A percentile compares a stretch with the other conserved stretches of the same genome.
phyloP scores from a whole-genome alignment of 2,113 vertebrate species.

The Spermophilus dauricus region DNA sequence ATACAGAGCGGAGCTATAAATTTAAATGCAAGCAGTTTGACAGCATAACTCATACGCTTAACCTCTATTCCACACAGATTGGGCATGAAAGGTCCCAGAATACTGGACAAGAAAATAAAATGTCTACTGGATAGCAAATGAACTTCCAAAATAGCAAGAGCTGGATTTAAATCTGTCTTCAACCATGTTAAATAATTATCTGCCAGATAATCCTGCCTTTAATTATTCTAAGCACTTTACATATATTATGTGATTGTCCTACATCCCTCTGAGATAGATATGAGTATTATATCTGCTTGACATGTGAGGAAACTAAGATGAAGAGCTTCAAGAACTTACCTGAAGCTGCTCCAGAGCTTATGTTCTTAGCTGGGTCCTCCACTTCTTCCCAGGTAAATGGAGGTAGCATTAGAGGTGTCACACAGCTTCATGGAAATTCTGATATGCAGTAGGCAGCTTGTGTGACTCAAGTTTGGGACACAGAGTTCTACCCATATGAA shows the following conservation, averaged over 20 bases:
- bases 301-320: neutral
- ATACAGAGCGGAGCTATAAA: neutral
- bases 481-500: neutral
- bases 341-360: neutral
- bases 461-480: neutral
- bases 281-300: neutral
- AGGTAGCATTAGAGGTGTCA: neutral
- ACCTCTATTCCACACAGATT: neutral
- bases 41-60: neutral
- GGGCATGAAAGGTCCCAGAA: neutral
- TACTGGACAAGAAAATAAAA: neutral
- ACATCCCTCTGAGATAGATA: neutral
- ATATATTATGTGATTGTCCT: neutral
- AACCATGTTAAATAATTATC: neutral
- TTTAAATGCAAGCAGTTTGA: neutral
- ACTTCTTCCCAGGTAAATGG: neutral
- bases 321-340: neutral
- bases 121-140: neutral
- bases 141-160: conserved; percentile 3
- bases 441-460: neutral
- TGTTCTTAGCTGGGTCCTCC: neutral
- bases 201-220: neutral
- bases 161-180: conserved; percentile 3
- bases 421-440: neutral
- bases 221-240: conserved; percentile 35